Evolutionary conservation across 2,797 vertebrate genomes (phyloP), one percentile per base, ranked within the genome.

Genomic region (Poeciliopsis presidionis): DNA sequence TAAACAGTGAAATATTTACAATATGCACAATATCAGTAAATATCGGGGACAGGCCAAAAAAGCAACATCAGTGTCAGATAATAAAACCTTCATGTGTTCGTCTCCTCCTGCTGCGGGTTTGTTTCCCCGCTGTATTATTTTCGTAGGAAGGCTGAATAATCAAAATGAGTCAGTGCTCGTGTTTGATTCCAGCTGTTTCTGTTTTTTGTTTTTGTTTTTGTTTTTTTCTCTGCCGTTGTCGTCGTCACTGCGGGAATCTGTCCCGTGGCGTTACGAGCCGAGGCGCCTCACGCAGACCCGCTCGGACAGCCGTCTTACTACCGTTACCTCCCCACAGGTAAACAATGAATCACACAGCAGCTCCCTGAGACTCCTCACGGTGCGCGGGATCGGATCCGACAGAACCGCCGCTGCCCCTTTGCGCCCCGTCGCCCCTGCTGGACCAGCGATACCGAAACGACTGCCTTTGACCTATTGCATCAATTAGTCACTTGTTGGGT

Each of bases 391-490:
- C 5, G 53, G 82, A 83, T 83, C 1, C 3, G 67, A 81, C 49
- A 1, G 72, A 18, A 39, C 67, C 43, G 72, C 47, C 16, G 63
- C 51, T 18, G 75, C 71, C 46, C 46, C n/a, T 75, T 49, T 75
- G n/a, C 8, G 30, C 30, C 78, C 36, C 28, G 72, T 81, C 70
- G 71, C 77, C 75, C 78, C 46, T 16, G 14, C 77, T 84, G 77
- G 86, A 51, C 89, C 82, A 81, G 79, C 20, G 80, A 86, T 82
- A 75, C 75, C 11, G 45, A 87, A 83, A 77, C 75, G 63, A 90
- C 36, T 39, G 5, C 36, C 36, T 39, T 39, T 39, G 36, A 39
- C 4, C 36, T 39, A 39, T 39, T 39, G 36, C 36, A 5, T 39
- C 81, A 81, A 82, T 90, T 87, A 90, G 86, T 89, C 84, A 83